These are phyloP conservation scores for Drosophila quadrilineata DNA, from an alignment of 1,140 invertebrate species.

Conservation along the genomic window DNA sequence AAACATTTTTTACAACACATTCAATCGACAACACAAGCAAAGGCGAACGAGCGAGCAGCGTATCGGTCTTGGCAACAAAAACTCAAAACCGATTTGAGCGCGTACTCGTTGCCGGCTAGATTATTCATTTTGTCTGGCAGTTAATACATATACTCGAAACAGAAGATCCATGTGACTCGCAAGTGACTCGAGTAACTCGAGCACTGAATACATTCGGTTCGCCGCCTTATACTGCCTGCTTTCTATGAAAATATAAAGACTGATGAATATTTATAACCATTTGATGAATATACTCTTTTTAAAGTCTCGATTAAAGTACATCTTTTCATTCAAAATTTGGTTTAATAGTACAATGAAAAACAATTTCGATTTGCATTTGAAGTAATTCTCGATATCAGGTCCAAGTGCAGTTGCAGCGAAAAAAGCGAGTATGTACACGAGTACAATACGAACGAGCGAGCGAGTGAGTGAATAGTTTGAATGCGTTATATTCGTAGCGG, in stretches of 20 bases:
- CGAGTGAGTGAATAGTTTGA: constrained; percentile 76
- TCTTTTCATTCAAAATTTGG: too few relatives aligned
- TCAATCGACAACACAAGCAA: constrained; percentile 46
- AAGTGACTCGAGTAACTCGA: too few relatives aligned
- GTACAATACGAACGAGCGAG: constrained; percentile 40
- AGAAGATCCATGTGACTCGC: neutral
- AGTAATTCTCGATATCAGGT: too few relatives aligned
- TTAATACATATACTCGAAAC: neutral
- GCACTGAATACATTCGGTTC: too few relatives aligned
- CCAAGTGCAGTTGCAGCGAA: constrained; percentile 2
- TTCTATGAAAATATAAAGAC: too few relatives aligned
- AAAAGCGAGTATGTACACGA: constrained; percentile 17
- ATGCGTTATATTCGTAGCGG: constrained; percentile 79
- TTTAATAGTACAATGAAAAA: too few relatives aligned
- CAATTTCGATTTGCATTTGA: too few relatives aligned
- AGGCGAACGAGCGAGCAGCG: constrained; percentile 19
- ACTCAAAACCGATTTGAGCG: constrained; percentile 20
- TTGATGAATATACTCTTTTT: too few relatives aligned
- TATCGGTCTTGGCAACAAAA: constrained; percentile 14
- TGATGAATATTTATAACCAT: too few relatives aligned
- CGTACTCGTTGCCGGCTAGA: constrained; percentile 5
- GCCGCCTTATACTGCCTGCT: too few relatives aligned
- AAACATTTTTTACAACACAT: constrained; percentile 80
- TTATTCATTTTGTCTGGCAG: constrained; percentile 2
- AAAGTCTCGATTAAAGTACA: too few relatives aligned